phyloP scores from a whole-genome alignment of 1,140 invertebrate genomes.

The Drosophila nebulosa region DNA sequence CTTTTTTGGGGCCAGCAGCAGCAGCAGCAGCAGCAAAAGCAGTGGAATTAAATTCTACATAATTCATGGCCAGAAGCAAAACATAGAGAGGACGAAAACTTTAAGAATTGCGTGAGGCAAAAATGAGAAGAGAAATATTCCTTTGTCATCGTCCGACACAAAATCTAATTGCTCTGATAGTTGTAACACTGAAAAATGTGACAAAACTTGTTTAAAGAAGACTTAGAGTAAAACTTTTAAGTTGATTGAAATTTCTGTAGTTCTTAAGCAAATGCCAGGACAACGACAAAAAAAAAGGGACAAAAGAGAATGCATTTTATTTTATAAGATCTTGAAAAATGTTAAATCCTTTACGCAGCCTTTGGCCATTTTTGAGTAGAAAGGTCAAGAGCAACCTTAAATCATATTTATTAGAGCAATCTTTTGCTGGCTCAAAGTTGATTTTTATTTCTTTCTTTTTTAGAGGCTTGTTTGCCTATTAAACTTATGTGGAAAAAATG shows the following conservation, averaged over 20 bases:
- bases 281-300: background rate
- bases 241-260: background rate
- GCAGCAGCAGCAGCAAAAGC: slow-evolving; percentile 41
- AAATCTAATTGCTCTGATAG: background rate
- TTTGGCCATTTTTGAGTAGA: background rate
- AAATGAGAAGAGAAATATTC: background rate
- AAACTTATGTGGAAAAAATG: too few species aligned
- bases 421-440: too few species aligned
- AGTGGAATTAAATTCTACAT: slow-evolving; percentile 68
- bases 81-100: slow-evolving; percentile 14
- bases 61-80: slow-evolving; percentile 45
- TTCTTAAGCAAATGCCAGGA: background rate
- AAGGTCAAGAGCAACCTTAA: background rate
- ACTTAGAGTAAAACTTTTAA: background rate
- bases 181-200: background rate
- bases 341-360: background rate
- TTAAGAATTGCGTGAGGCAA: slow-evolving; percentile 28
- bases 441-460: too few species aligned
- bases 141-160: background rate
- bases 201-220: slow-evolving; percentile 1
- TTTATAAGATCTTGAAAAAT: background rate
- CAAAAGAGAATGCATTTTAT: background rate
- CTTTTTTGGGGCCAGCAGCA: slow-evolving; percentile 3
- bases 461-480: too few species aligned
- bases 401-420: too few species aligned